These are phyloP conservation scores for Julus scandinavius DNA, from an alignment of 2,888 invertebrate species.

Conservation along the genomic window DNA sequence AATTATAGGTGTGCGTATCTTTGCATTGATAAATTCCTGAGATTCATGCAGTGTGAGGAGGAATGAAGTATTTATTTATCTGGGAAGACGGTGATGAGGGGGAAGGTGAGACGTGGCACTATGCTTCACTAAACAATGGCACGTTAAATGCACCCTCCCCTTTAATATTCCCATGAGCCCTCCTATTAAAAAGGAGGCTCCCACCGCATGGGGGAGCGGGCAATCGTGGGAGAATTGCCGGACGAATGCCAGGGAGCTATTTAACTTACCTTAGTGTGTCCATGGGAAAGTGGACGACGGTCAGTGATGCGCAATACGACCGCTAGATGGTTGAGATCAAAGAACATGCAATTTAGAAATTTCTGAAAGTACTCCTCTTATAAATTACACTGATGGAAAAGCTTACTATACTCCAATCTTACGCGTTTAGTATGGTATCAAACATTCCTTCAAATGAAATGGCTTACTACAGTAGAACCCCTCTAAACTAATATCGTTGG, in stretches of 20 bases:
- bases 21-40: slow-evolving; percentile 7
- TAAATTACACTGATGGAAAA: too few species aligned
- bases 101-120: slow-evolving; percentile 41
- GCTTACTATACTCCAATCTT: too few species aligned
- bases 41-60: slow-evolving; percentile 35
- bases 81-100: slow-evolving; percentile 30
- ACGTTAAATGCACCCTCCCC: slow-evolving; percentile 39
- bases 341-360: background rate
- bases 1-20: slow-evolving; percentile 2
- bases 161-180: slow-evolving; percentile 34
- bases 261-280: background rate
- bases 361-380: too few species aligned
- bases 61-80: slow-evolving; percentile 20
- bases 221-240: slow-evolving; percentile 14
- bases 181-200: background rate
- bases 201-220: background rate
- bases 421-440: too few species aligned
- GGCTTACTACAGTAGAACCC: too few species aligned
- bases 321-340: background rate
- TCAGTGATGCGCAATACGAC: background rate
- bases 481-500: too few species aligned
- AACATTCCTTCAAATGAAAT: too few species aligned
- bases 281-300: slow-evolving; percentile 16
- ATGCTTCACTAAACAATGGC: slow-evolving; percentile 42
- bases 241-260: background rate